phyloP scores from a whole-genome alignment of 2,113 vertebrate genomes.

The Percopsis transmontana region DNA sequence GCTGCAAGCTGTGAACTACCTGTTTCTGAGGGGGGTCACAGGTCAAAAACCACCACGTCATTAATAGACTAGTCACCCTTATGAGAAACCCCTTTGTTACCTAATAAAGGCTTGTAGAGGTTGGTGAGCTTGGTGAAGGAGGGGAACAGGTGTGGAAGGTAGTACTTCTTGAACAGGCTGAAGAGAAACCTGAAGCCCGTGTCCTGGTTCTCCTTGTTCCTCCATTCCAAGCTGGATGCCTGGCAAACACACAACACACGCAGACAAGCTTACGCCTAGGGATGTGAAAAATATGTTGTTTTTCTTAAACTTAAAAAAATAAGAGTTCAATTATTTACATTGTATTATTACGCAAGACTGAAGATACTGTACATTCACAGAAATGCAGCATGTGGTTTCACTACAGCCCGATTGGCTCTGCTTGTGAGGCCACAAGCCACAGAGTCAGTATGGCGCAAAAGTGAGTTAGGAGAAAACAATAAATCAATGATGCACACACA shows the following conservation, averaged over 20 bases:
- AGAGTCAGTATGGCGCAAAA: too few relatives aligned
- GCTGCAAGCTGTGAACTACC: too few relatives aligned
- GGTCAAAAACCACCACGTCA: too few relatives aligned
- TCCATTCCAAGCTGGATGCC: constrained; percentile 97
- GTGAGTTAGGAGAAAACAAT: neutral
- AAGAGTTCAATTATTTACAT: too few relatives aligned
- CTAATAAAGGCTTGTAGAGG: constrained; percentile 96
- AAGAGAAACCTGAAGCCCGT: constrained; percentile 99
- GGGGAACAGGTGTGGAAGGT: constrained; percentile 96
- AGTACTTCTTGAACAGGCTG: constrained; percentile 96
- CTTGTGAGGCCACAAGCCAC: too few relatives aligned
- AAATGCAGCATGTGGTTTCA: too few relatives aligned
- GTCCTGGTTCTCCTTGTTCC: constrained; percentile 93
- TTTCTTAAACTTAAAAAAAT: too few relatives aligned
- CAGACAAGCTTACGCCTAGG: constrained; percentile 49
- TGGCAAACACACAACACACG: constrained; percentile 64
- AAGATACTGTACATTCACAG: neutral
- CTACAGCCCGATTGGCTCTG: too few relatives aligned
- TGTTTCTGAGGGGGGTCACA: neutral
- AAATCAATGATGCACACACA: neutral
- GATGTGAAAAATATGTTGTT: constrained; percentile 3
- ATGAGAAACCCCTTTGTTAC: too few relatives aligned
- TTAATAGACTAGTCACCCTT: constrained; percentile 13
- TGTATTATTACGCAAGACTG: neutral
- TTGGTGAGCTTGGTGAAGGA: constrained; percentile 95